Percentiles rank a stretch among this genome's conserved stretches.
phyloP scores from a whole-genome alignment of 2,113 vertebrate genomes.

The Salvelinus fontinalis region DNA sequence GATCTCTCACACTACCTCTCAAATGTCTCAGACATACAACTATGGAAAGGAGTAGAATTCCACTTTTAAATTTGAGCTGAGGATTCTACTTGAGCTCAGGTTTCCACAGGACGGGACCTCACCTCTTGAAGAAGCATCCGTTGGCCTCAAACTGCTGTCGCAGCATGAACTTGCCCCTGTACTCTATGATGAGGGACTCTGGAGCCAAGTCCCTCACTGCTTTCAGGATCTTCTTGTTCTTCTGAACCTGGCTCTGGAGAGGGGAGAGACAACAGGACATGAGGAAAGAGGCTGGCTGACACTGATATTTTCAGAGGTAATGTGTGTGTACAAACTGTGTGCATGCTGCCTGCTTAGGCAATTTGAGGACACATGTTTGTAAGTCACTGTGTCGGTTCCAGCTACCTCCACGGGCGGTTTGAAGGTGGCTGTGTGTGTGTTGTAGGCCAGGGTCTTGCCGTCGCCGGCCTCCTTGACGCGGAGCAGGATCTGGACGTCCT shows the following conservation, averaged over 20 bases:
- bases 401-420: conserved; percentile 95
- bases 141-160: conserved; percentile 99
- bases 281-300: background rate
- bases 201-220: conserved; percentile 92
- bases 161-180: conserved; percentile 98
- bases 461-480: conserved; percentile 86
- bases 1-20: too few species aligned
- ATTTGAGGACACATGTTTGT: conserved; percentile 47
- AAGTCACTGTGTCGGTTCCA: too few species aligned
- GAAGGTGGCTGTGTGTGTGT: conserved; percentile 84
- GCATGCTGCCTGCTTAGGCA: background rate
- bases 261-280: conserved; percentile 4
- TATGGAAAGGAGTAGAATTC: too few species aligned
- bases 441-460: conserved; percentile 84
- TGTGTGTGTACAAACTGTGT: conserved; percentile 50
- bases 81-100: too few species aligned
- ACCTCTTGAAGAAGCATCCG: conserved; percentile 99
- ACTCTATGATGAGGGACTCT: conserved; percentile 97
- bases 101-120: conserved; percentile 29
- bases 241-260: conserved; percentile 90
- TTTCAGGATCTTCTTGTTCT: conserved; percentile 98
- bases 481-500: conserved; percentile 91
- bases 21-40: too few species aligned
- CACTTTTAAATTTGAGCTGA: too few species aligned
- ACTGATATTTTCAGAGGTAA: background rate